Evolutionary conservation across 2,797 vertebrate genomes (phyloP), one percentile per base, ranked within the genome.

Genomic region (Sandelia bainsii): DNA sequence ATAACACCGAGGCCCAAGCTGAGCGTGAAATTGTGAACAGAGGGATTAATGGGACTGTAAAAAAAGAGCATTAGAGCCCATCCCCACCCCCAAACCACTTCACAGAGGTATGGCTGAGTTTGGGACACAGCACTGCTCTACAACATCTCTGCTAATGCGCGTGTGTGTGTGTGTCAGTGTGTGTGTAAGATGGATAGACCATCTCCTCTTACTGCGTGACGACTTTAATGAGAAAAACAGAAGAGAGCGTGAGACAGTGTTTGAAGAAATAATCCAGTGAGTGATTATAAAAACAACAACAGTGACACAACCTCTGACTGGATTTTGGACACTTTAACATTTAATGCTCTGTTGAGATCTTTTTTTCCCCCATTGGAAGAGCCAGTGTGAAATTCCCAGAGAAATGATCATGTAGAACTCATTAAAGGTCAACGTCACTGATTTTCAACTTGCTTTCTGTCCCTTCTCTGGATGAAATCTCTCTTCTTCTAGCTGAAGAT

Each of bases 21-120:
- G 87, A 88, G 93, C 90, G 85, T 95, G 92, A 94, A 93, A 95
- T 94, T 79, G 88, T 84, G 90, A 93, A 93, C 93, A 93, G 92
- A 89, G 89, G 89, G 93, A 93, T 94, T 94, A 94, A 91, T 92
- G 84, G 81, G 87, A 89, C 80, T 89, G 89, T 93, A 91, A 93
- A 92, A 90, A 91, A 92, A 71, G 92, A 93, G 91, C 89, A 87
- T 92, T 89, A 88, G 82, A 75, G 75, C 70, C 44, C 52, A 46
- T 17, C 62, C 79, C 75, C 49, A 17, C 76, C 48, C 62, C 60
- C 44, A 60, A 68, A 63, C 69, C 85, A 82, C 84, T 83, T 83
- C 82, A 81, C 60, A 79, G 63, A 85, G 79, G 74, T 73, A 67
- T 79, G 85, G 75, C 63, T 77, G 65, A 84, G 54, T 65, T 53